Evolutionary conservation across 2,797 vertebrate species (phyloP).

Genomic region (Pseudochirops cupreus): DNA sequence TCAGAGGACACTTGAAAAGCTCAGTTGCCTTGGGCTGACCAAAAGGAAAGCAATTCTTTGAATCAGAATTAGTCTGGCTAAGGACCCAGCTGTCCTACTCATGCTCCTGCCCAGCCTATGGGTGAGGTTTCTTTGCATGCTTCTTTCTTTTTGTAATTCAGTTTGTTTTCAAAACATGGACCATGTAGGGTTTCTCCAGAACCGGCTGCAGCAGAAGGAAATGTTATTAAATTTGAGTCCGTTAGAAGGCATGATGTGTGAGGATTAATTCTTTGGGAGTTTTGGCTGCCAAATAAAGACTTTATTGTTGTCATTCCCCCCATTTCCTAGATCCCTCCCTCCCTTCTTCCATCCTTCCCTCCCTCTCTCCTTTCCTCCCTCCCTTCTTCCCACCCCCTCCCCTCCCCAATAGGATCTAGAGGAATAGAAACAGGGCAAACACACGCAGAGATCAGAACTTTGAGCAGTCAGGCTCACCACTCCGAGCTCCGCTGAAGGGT

Average conservation of each 20-base stretch:
- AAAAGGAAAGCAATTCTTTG: background rate
- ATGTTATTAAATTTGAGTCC: conserved; percentile 80
- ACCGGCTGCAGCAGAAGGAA: conserved; percentile 79
- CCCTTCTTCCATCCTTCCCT: conserved; percentile 69
- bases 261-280: conserved; percentile 77
- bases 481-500: conserved; percentile 69
- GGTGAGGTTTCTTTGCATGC: conserved; percentile 45
- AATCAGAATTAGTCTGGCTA: conserved; percentile 7
- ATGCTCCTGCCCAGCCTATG: conserved; percentile 7
- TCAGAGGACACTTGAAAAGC: background rate
- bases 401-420: conserved; percentile 76
- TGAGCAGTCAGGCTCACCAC: conserved; percentile 68
- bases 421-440: conserved; percentile 80
- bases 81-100: background rate
- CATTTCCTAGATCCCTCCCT: conserved; percentile 76
- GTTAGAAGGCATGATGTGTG: conserved; percentile 79
- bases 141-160: conserved; percentile 66
- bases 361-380: conserved; percentile 67
- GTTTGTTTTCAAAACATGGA: conserved; percentile 80
- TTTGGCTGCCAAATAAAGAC: conserved; percentile 88
- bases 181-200: conserved; percentile 69
- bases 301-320: conserved; percentile 85
- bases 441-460: conserved; percentile 69
- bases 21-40: background rate
- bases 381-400: conserved; percentile 82